Evolutionary conservation across 2,113 vertebrate genomes (phyloP), one percentile per base, ranked within the genome.

Genomic region (Aegotheles bennettii): DNA sequence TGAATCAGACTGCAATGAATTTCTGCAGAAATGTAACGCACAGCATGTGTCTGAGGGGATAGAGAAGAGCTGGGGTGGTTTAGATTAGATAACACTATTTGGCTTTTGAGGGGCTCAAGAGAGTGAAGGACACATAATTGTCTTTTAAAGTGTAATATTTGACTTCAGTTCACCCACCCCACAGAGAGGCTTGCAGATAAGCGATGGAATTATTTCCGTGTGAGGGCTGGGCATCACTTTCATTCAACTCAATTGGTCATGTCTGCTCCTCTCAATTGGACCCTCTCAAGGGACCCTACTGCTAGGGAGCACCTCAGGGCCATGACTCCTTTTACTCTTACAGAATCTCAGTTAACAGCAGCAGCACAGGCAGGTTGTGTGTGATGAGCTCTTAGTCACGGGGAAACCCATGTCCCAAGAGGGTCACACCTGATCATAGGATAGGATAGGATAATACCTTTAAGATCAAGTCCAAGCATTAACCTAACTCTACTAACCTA

Each of bases 11-110:
- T 84, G 91, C 92, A 94, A 61, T 86, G 93, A 88, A 87, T 95
- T 74, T 83, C 75, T 93, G 70, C 87, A 85, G 70, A 69, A 87
- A 53, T 9, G 70, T 93, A 94, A 94, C 67, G 70, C 67, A 38
- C 89, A 96, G 89, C 89, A 91, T 93, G 94, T 93, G 85, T 95
- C 77, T 50, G 81, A 95, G 83, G 88, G 65, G 73, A 85, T 51
- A 65, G 81, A 91, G 92, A 86, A 93, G 96, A 94, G 91, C 91
- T 29, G 75, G 73, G 43, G 86, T 93, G 91, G 94, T 96, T 96
- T 92, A 96, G 94, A 97, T 97, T 93, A 97, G 94, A 96, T 96
- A 97, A 94, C 64, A 71, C 53, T 89, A 26, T 93, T 93, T 97
- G 94, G 65, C 93, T 96, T 95, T 83, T 29, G 47, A 79, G 87